phyloP scores from a whole-genome alignment of 2,113 vertebrate species.

The Mionectes macconnelli region DNA sequence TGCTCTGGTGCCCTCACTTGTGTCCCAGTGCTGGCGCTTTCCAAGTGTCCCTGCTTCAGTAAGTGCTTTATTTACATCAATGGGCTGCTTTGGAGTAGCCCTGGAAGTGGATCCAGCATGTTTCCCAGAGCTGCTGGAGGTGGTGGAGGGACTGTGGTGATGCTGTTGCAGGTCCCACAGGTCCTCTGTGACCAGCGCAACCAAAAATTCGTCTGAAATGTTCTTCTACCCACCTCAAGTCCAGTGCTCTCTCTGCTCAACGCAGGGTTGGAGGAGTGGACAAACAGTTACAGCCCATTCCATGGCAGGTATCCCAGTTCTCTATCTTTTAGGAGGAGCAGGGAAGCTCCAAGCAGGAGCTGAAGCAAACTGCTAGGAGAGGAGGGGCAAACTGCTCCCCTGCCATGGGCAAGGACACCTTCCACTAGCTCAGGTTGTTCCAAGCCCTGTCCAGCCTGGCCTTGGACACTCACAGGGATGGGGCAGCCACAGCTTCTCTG shows the following conservation, averaged over 20 bases:
- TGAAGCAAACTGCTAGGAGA: not conserved
- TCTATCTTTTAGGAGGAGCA: not conserved
- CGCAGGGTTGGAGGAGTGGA: not conserved
- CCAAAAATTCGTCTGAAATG: not conserved
- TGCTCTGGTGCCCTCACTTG: not conserved
- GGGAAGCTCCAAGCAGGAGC: not conserved
- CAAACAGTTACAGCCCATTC: not conserved
- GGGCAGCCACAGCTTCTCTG: not conserved
- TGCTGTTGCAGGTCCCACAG: not conserved
- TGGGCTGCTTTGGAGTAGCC: not conserved
- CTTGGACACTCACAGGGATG: not conserved
- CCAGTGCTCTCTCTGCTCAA: accelerated
- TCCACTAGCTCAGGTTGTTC: not conserved
- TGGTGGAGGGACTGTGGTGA: not conserved
- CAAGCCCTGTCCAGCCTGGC: not conserved
- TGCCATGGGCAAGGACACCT: not conserved
- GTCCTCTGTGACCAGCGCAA: accelerated
- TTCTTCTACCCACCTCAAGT: not conserved
- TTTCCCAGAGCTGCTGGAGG: accelerated
- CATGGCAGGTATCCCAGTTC: not conserved
- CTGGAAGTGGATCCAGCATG: accelerated
- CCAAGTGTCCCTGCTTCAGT: not conserved
- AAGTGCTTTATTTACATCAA: not conserved
- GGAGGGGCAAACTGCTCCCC: not conserved
- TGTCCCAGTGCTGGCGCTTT: not conserved